Evolutionary conservation across 92 coral and sea anemone genomes (phyloP), one percentile per base, ranked within the genome.

Genomic region (Metridium senile): DNA sequence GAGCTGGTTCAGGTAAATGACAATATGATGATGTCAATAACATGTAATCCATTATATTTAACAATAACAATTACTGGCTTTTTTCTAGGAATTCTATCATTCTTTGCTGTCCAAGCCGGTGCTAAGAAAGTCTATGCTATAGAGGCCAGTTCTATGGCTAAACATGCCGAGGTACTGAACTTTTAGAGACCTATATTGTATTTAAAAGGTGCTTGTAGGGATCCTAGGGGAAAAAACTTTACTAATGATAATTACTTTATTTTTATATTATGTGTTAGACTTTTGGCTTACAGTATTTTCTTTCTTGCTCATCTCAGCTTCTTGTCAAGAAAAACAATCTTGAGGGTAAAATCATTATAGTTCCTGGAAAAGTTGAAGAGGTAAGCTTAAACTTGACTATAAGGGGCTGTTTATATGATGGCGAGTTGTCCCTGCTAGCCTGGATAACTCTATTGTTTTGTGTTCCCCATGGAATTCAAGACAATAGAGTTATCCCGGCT

Each of bases 331-430:
- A 81, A 52, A 95, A 95, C 81, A 89, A 89, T 26, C 86, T 95
- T 45, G 79, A 88, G 22, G 90, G 88, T 74, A 92, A 92, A 74
- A 85, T 95, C 31, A 81, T 77, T 71, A 81, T 95, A 31, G 81
- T 95, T 54, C 92, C 99, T 62, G 99, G 99, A 81, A 95, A 95
- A 84, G 88, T 95, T 9, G 99, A 95, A 58, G 99, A 95, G 97
- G 99, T 95, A 62, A 59, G 33, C 22, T 6, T 39, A 39, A 39
- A n/a, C n/a, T n/a, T n/a, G n/a, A n/a, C n/a, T n/a, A n/a, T n/a
- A n/a, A n/a, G n/a, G 49, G 13, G 49, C 13, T 39, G 49, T 39
- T 39, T 39, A 13, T 39, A 4, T 13, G 13, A 39, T 39, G 6
- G 49, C 49, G 13, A 6, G 13, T 13, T 39, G 6, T 39, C 6